Conservation (phyloP, 2,888 invertebrate species). For the Parascotia fuliginaria region DNA sequence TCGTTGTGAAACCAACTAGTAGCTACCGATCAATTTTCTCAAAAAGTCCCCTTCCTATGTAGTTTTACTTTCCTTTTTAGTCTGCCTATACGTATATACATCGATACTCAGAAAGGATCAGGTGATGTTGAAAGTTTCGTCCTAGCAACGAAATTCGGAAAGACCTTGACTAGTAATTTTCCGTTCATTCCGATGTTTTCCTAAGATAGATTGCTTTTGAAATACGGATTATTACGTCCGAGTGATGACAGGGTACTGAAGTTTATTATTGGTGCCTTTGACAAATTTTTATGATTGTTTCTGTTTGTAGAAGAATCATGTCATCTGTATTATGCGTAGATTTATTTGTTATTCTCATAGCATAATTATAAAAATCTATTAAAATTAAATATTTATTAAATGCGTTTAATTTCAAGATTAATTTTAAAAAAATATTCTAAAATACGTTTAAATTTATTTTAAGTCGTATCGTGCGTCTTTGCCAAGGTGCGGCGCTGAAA, state of each 20-base stretch:
- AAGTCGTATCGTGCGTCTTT: no score
- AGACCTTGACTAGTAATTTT: slow-evolving; percentile 43
- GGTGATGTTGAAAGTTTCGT: slow-evolving; percentile 27
- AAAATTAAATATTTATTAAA: no score
- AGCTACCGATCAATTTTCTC: not conserved
- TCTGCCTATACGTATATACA: not conserved
- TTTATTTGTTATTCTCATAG: no score
- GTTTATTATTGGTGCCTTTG: not conserved
- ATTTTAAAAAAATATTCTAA: no score
- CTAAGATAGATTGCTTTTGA: slow-evolving; percentile 43
- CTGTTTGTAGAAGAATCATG: no score
- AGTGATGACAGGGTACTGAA: slow-evolving; percentile 4
- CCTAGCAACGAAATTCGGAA: slow-evolving; percentile 20
- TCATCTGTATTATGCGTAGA: no score
- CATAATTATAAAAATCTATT: no score
- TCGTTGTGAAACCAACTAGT: not conserved
- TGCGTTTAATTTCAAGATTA: no score
- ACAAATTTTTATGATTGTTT: no score
- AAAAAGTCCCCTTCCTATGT: not conserved
- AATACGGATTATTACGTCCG: slow-evolving; percentile 31
- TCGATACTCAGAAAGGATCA: slow-evolving; percentile 3
- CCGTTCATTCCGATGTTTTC: slow-evolving; percentile 36
- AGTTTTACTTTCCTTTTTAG: slow-evolving; percentile 1
- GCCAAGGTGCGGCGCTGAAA: no score
- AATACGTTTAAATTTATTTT: no score